Evolutionary conservation across 2,113 vertebrate genomes (phyloP).

Genomic region (Oceanodroma tethys): DNA sequence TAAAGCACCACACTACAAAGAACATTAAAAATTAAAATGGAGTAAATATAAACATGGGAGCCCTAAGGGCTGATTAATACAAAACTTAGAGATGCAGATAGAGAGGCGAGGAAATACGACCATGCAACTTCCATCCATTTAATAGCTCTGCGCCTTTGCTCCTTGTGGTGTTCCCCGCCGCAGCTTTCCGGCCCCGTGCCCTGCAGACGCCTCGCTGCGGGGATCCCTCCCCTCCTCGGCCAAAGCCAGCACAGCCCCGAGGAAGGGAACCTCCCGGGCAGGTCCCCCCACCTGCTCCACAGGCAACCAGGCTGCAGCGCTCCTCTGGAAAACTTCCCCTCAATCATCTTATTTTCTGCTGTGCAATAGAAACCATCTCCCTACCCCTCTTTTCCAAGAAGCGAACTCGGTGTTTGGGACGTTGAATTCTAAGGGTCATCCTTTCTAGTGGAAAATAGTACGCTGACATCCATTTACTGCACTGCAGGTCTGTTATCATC

Average conservation of each 20-base stretch:
- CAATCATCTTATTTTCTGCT: not conserved
- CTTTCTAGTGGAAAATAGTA: not conserved
- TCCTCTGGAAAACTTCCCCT: not conserved
- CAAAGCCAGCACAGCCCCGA: not conserved
- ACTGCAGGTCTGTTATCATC: not conserved
- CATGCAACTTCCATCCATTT: rapidly evolving
- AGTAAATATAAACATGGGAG: not conserved
- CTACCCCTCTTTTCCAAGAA: not conserved
- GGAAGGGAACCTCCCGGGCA: rapidly evolving
- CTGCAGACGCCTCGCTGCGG: not conserved
- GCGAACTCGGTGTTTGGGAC: rapidly evolving
- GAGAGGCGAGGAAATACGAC: not conserved
- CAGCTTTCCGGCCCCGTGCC: not conserved
- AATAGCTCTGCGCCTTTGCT: no score
- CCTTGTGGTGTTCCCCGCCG: not conserved
- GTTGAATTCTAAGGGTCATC: not conserved
- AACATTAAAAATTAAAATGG: not conserved
- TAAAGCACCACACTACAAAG: not conserved
- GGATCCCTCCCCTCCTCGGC: not conserved
- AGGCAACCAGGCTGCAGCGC: not conserved
- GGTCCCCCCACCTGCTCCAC: not conserved
- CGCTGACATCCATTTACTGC: not conserved
- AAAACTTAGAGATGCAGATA: not conserved
- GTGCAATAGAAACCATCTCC: not conserved
- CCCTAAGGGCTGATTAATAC: not conserved